Percentiles rank a stretch among this genome's conserved stretches.
These are phyloP conservation scores for Oxytorus armatus DNA, from an alignment of 2,888 invertebrate species.

Conservation along the genomic window DNA sequence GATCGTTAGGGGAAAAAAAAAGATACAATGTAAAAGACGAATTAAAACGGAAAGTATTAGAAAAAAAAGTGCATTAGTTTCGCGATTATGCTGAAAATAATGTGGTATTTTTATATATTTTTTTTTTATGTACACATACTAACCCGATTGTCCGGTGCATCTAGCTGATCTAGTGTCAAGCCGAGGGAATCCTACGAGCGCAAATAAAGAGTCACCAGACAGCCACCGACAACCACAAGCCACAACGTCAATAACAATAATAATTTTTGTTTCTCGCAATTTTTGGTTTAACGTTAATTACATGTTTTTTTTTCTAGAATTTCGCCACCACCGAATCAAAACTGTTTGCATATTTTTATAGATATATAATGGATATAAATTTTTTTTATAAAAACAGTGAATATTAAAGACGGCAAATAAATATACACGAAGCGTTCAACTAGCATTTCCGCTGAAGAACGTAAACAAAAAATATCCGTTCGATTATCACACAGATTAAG, in stretches of 20 bases:
- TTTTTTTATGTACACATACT: constrained; percentile 74
- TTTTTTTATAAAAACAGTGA: too few species aligned
- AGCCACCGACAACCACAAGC: constrained; percentile 78
- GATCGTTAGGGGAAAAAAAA: constrained; percentile 6
- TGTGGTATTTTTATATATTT: constrained; percentile 36
- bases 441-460: constrained; percentile 1
- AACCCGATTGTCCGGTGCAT: constrained; percentile 82
- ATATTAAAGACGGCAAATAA: background rate
- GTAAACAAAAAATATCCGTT: constrained; percentile 1
- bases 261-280: constrained; percentile 18
- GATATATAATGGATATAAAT: background rate
- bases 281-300: constrained; percentile 1
- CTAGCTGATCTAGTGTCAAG: constrained; percentile 83
- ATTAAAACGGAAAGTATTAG: constrained; percentile 14
- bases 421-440: constrained; percentile 1
- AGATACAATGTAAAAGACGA: constrained; percentile 6
- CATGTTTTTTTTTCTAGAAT: background rate
- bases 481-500: background rate
- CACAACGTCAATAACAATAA: constrained; percentile 71
- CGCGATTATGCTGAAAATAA: constrained; percentile 34
- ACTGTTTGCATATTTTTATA: background rate
- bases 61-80: constrained; percentile 32
- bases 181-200: constrained; percentile 83
- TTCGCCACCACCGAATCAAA: constrained; percentile 46
- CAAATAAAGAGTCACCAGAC: constrained; percentile 75